phyloP scores from a whole-genome alignment of 2,113 vertebrate species.

The Pandion haliaetus region DNA sequence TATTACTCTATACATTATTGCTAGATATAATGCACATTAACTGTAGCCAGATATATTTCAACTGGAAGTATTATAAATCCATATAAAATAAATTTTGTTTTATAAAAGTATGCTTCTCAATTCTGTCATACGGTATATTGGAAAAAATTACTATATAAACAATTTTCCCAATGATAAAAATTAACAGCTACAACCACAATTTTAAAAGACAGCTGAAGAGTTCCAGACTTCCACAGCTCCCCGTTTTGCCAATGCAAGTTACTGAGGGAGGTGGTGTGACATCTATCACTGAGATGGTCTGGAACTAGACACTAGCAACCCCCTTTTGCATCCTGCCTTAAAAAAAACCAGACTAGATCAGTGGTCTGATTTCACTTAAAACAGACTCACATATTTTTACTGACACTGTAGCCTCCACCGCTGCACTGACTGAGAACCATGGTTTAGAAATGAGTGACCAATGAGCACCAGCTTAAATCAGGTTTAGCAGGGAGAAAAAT shows the following conservation, averaged over 20 bases:
- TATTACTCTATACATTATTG: background rate
- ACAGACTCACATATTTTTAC: fast-evolving
- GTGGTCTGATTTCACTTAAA: fast-evolving
- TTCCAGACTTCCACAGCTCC: background rate
- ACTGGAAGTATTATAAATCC: background rate
- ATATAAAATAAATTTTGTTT: no score
- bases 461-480: fast-evolving
- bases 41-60: background rate
- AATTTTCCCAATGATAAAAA: background rate
- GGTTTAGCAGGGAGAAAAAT: background rate
- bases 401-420: background rate
- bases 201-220: background rate
- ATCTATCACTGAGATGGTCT: fast-evolving
- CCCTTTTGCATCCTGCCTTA: fast-evolving
- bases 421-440: fast-evolving
- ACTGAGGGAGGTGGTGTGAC: background rate
- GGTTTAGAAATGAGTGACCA: fast-evolving
- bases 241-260: background rate
- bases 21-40: background rate
- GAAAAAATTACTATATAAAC: background rate
- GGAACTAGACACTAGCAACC: background rate
- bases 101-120: background rate
- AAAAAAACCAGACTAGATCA: fast-evolving
- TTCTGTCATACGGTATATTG: background rate
- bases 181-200: background rate